Conservation (phyloP, 2,888 invertebrate genomes). For the Flexamia atlantica region DNA sequence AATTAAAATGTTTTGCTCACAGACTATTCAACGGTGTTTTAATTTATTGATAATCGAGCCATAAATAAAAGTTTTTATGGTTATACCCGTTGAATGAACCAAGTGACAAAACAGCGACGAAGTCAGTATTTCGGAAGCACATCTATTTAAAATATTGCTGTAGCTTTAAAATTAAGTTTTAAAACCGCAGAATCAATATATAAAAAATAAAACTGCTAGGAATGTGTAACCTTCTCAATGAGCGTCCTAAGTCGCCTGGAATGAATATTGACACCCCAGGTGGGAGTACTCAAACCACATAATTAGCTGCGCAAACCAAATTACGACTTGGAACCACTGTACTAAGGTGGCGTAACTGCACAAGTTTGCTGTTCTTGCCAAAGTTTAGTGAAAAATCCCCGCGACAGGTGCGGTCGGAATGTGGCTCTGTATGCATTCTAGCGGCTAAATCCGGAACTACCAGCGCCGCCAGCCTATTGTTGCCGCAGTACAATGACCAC, state of each 20-base stretch:
- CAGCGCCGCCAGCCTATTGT: slow-evolving; percentile 33
- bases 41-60: too few relatives aligned
- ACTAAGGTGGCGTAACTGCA: background rate
- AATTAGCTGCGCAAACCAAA: slow-evolving; percentile 21
- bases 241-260: background rate
- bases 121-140: too few relatives aligned
- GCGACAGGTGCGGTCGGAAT: slow-evolving; percentile 35
- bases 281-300: background rate
- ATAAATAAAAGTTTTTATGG: too few relatives aligned
- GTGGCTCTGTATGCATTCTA: slow-evolving; percentile 30
- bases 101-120: too few relatives aligned
- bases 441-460: slow-evolving; percentile 51
- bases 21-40: too few relatives aligned
- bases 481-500: slow-evolving; percentile 28
- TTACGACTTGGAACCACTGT: background rate
- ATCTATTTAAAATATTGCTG: too few relatives aligned
- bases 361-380: background rate
- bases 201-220: too few relatives aligned
- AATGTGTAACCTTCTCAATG: too few relatives aligned
- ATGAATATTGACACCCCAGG: background rate
- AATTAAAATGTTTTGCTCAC: too few relatives aligned
- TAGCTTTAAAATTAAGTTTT: too few relatives aligned
- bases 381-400: background rate
- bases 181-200: too few relatives aligned
- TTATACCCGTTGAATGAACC: too few relatives aligned